Evolutionary conservation across 2,797 vertebrate species (phyloP).

Genomic region (Adrianichthys oophorus): DNA sequence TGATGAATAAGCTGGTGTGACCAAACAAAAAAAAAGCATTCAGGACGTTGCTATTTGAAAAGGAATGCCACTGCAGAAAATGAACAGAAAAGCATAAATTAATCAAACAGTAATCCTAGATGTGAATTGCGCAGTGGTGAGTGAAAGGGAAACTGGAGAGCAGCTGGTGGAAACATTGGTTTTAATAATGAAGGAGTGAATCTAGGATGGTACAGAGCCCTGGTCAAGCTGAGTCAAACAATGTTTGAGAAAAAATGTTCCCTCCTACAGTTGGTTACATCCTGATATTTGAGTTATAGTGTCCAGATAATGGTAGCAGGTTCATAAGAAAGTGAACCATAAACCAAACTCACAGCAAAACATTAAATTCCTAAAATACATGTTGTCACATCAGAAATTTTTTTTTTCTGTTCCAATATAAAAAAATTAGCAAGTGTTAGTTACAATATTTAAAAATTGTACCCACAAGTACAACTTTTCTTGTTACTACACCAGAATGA

Average conservation of each 20-base stretch:
- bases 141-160: conserved; percentile 68
- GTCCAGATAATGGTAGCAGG: background rate
- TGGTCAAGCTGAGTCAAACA: conserved; percentile 12
- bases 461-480: too few species aligned
- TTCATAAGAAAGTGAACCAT: background rate
- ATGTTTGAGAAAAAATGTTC: background rate
- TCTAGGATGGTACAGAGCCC: conserved; percentile 34
- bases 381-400: background rate
- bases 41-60: conserved; percentile 4
- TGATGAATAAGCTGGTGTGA: background rate
- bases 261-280: too few species aligned
- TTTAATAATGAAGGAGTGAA: conserved; percentile 69
- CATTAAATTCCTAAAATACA: background rate
- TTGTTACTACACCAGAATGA: background rate
- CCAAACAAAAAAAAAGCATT: background rate
- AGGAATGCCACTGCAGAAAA: background rate
- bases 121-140: conserved; percentile 35
- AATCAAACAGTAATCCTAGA: conserved; percentile 66
- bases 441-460: background rate
- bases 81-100: conserved; percentile 35
- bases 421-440: background rate
- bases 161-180: conserved; percentile 45
- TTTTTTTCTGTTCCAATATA: background rate
- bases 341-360: background rate
- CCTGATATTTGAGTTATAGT: too few species aligned